Conservation (phyloP, 2,113 vertebrate species). For the Serilophus lunatus region DNA sequence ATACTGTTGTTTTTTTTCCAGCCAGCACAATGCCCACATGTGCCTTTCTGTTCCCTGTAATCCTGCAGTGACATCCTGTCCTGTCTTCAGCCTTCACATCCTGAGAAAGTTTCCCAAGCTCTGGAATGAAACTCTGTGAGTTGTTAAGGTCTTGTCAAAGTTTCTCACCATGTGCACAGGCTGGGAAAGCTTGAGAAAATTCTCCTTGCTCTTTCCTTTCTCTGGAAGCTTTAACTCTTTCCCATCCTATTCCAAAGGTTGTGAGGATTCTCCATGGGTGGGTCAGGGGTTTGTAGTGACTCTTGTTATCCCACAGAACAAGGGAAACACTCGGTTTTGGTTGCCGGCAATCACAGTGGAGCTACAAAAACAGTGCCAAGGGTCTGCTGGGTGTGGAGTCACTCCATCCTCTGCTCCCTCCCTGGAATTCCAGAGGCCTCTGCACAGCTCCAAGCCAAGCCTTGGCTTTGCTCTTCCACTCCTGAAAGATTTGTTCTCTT, state of each 20-base stretch:
- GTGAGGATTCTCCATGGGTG: neutral
- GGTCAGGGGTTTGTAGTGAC: neutral
- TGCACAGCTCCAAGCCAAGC: neutral
- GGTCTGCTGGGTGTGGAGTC: neutral
- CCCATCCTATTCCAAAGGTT: neutral
- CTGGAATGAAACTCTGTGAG: neutral
- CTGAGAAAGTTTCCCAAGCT: slow-evolving; percentile 53
- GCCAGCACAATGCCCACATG: neutral
- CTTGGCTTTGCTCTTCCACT: neutral
- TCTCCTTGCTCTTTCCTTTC: neutral
- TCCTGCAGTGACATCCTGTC: slow-evolving; percentile 39
- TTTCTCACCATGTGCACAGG: slow-evolving; percentile 13
- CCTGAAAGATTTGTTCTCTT: neutral
- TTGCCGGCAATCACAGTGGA: neutral
- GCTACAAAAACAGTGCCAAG: neutral
- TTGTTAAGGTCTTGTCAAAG: neutral
- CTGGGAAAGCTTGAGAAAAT: slow-evolving; percentile 57
- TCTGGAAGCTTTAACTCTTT: slow-evolving; percentile 15
- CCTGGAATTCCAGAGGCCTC: neutral
- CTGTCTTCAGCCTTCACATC: neutral
- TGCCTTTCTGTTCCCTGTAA: neutral
- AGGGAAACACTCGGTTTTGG: neutral
- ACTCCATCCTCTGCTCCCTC: neutral
- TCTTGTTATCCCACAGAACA: neutral
- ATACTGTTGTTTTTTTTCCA: neutral